Percentiles rank a stretch among this genome's conserved stretches.
These are phyloP conservation scores for Phyllotreta cruciferae DNA, from an alignment of 2,888 invertebrate species.

Conservation along the genomic window DNA sequence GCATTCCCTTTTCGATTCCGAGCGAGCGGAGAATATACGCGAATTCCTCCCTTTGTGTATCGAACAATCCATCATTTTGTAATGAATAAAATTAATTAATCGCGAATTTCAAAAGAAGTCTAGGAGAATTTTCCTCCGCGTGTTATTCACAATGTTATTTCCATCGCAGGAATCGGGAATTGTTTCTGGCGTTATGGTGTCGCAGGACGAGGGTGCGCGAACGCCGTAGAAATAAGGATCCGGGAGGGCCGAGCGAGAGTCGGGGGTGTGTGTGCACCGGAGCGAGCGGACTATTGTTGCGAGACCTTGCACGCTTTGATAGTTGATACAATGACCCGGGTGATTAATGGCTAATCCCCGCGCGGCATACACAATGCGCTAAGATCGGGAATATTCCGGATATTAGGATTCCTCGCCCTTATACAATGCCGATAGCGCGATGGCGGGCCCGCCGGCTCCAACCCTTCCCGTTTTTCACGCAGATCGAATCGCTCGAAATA, in stretches of 20 bases:
- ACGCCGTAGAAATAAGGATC: constrained; percentile 18
- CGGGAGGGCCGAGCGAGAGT: constrained; percentile 33
- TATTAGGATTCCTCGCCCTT: constrained; percentile 60
- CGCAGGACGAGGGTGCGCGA: constrained; percentile 24
- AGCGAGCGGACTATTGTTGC: constrained; percentile 60
- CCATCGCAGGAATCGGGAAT: constrained; percentile 33
- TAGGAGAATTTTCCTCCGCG: constrained; percentile 29
- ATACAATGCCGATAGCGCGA: constrained; percentile 36
- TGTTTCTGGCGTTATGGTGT: constrained; percentile 36
- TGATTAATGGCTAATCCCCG: constrained; percentile 63
- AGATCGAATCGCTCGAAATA: constrained; percentile 3
- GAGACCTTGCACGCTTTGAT: constrained; percentile 62
- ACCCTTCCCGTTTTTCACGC: constrained; percentile 38
- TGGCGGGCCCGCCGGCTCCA: constrained; percentile 23
- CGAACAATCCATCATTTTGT: constrained; percentile 29
- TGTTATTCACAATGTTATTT: constrained; percentile 37
- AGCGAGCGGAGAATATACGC: constrained; percentile 1
- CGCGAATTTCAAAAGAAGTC: constrained; percentile 26
- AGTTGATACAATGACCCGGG: constrained; percentile 63
- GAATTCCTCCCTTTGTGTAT: constrained; percentile 10
- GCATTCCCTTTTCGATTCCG: neutral
- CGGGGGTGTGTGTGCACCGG: constrained; percentile 54
- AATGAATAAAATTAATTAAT: constrained; percentile 38
- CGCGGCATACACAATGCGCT: constrained; percentile 62
- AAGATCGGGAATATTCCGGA: constrained; percentile 62